phyloP scores from a whole-genome alignment of 2,797 vertebrate species.

The Falco biarmicus region DNA sequence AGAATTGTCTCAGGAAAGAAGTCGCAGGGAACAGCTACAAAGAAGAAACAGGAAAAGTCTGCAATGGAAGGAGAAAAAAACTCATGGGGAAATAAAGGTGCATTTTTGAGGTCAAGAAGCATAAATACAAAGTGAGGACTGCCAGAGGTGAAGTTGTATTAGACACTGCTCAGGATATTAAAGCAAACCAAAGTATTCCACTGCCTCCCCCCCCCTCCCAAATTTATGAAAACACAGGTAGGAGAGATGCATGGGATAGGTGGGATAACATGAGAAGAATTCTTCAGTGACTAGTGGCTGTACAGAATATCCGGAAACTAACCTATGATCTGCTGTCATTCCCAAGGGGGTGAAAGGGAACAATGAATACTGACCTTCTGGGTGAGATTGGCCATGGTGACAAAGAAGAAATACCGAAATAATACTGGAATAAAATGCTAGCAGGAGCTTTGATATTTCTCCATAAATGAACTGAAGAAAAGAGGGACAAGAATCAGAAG shows the following conservation, averaged over 20 bases:
- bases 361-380: background rate
- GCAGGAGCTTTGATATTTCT: background rate
- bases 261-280: background rate
- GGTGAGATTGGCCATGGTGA: background rate
- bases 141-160: background rate
- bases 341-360: background rate
- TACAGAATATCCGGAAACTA: background rate
- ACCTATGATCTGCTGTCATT: background rate
- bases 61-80: background rate
- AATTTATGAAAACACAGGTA: background rate
- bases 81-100: background rate
- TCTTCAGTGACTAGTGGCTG: background rate
- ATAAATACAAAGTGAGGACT: background rate
- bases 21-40: background rate
- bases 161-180: background rate
- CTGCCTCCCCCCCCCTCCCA: no score
- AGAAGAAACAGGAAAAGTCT: background rate
- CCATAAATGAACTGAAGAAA: background rate
- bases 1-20: background rate
- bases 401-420: background rate
- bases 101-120: background rate
- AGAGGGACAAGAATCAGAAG: background rate
- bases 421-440: no score
- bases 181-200: background rate
- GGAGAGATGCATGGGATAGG: background rate